Evolutionary conservation across 2,797 vertebrate species (phyloP), one percentile per base, ranked within the genome.

Genomic region (Sebastes steindachneri): DNA sequence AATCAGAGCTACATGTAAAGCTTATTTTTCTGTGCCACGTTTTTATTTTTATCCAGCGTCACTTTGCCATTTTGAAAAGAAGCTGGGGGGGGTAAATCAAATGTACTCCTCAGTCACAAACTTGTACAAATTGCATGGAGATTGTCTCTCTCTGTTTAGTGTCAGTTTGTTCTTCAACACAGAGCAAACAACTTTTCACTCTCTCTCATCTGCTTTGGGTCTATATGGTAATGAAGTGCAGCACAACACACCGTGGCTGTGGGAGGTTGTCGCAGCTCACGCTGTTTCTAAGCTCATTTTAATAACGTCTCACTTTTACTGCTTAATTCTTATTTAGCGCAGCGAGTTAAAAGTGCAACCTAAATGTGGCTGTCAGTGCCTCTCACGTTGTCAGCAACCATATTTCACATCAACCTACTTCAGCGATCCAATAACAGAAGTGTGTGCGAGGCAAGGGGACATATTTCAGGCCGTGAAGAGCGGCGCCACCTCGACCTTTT

Each of bases 141-240:
- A 75, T 35, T 55, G 7, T 26, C 3, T 68, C 5, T 68, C 21
- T 5, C 14, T 73, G 58, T 86, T 76, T 62, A 54, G 53, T 66
- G 29, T 59, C 58, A 71, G 64, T 80, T 68, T 79, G 64, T 54
- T 89, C 51, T 51, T 68, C 51, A 51, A 60, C 41, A 54, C 1
- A 45, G 54, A 68, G 25, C 57, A 77, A 77, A 86, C 31, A 68
- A 67, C 63, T 53, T 77, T 77, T 51, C 25, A 19, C 54, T 53
- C 41, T 15, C 28, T 57, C 26, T 79, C 54, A 67, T 69, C 67
- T 65, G 80, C 58, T 70, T 45, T 53, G 48, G 60, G 15, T 83
- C 60, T 75, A 59, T 68, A 75, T 80, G 72, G 28, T 87, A 77
- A 82, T 88, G 68, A 86, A 68, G 70, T 75, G 55, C 59, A 73